Evolutionary conservation across 2,888 invertebrate species (phyloP).

Genomic region (Strigamia transsilvanica): DNA sequence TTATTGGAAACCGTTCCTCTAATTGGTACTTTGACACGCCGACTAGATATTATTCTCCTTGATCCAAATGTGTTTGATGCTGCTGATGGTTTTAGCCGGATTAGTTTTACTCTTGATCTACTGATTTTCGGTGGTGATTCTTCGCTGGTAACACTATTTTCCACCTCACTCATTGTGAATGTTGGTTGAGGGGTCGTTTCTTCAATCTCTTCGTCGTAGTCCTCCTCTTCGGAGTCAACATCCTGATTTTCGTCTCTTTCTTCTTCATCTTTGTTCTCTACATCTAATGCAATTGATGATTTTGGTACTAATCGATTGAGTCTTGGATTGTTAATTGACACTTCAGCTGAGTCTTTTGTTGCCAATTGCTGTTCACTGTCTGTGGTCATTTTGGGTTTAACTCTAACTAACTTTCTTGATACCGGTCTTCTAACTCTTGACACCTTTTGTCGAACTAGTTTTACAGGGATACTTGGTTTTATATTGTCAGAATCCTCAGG

Average conservation of each 20-base stretch:
- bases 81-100: not conserved
- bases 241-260: not conserved
- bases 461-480: not conserved
- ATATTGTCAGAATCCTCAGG: not conserved
- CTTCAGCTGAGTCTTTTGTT: not conserved
- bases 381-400: not conserved
- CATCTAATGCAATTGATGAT: not conserved
- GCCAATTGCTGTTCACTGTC: not conserved
- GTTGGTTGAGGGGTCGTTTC: not conserved
- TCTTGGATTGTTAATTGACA: not conserved
- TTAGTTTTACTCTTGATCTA: constrained; percentile 15
- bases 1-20: not conserved
- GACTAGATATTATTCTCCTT: not conserved
- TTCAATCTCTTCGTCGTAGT: constrained; percentile 32
- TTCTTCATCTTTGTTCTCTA: not conserved
- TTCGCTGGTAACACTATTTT: not conserved
- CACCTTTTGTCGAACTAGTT: not conserved
- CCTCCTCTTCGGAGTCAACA: not conserved
- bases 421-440: not conserved
- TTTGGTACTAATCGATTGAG: not conserved
- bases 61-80: not conserved
- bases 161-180: not conserved
- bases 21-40: not conserved
- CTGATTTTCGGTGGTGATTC: not conserved
- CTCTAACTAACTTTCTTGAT: not conserved